Evolutionary conservation across 1,140 invertebrate species (phyloP).

Genomic region (Cydia pomonella): DNA sequence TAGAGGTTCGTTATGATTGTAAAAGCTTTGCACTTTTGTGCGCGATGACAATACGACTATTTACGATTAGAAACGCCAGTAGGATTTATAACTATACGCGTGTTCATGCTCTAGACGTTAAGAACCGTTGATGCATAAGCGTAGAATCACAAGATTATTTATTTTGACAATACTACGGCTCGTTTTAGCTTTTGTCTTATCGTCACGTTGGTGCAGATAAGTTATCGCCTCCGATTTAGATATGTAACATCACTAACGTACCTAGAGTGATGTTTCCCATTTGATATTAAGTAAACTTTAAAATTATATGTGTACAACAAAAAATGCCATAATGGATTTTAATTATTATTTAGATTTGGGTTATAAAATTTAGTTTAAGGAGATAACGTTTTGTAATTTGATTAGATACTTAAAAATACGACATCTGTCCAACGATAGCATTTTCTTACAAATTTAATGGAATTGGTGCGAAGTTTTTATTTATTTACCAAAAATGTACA

Average conservation of each 20-base stretch:
- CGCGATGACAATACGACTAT: background rate
- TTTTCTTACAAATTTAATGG: slow-evolving; percentile 32
- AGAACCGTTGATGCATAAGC: slow-evolving; percentile 29
- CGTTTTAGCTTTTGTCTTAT: slow-evolving; percentile 57
- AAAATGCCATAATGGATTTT: slow-evolving; percentile 38
- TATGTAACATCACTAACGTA: slow-evolving; percentile 48
- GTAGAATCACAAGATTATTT: slow-evolving; percentile 48
- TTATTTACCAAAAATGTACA: slow-evolving; percentile 57
- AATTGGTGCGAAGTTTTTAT: slow-evolving; percentile 34
- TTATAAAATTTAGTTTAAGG: slow-evolving; percentile 26
- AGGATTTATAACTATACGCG: background rate
- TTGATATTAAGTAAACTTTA: slow-evolving; percentile 22
- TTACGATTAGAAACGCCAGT: slow-evolving; percentile 14
- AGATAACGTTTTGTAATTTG: slow-evolving; percentile 27
- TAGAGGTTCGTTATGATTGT: slow-evolving; percentile 21
- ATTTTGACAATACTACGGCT: slow-evolving; percentile 54
- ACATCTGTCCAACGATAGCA: slow-evolving; percentile 37
- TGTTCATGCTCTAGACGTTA: slow-evolving; percentile 11
- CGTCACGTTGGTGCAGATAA: slow-evolving; percentile 56
- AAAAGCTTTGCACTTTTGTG: slow-evolving; percentile 37
- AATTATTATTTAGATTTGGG: slow-evolving; percentile 27
- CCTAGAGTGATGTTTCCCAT: slow-evolving; percentile 15
- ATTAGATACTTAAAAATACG: slow-evolving; percentile 34
- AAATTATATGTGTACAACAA: slow-evolving; percentile 35
- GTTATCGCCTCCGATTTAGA: slow-evolving; percentile 65